Base-by-base conservation (phyloP, 2,113 vertebrate species). In the Psittacus erithacus region DNA sequence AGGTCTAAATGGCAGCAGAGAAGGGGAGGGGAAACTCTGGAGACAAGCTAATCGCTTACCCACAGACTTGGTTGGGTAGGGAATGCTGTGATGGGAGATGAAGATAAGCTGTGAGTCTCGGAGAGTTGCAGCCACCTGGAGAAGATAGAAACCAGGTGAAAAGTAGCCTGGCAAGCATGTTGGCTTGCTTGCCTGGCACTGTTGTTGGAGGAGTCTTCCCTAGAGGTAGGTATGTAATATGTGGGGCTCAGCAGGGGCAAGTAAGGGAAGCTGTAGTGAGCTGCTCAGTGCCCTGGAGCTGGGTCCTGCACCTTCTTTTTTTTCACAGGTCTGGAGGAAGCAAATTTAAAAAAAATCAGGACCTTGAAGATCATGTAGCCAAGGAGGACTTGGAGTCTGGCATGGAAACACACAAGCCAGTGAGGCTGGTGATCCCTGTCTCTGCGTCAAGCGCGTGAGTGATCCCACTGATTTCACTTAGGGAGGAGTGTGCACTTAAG, bases 401-500 rank as follows among this genome's bases (percentile, higher is more conserved):
- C 65, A 31, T 28, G 27, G 85, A 90, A 81, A 83, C 43, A 43
- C 25, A 15, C 16, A 29, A 88, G n/a, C 38, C 82, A 50, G 79
- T 44, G 77, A 69, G 38, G 75, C 67, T 94, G 86, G 80, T 91
- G 77, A 79, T 84, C 76, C 75, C 60, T 65, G 82, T 29, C 76
- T 86, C 7, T 2, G 27, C 78, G 60, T 43, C 39, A 38, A 92
- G 79, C 3, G 41, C 1, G 0, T 87, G 92, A 94, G 65, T 73
- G 95, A 92, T 64, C 93, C 70, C 83, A 86, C 55, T 84, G 80
- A 65, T 81, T 95, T 92, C 77, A 65, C 90, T 94, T 2, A 82
- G 93, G 91, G 91, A 95, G 92, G 92, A 96, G 95, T 52, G 81
- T 93, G 95, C 69, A 41, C 81, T 96, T 97, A 96, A 96, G 96